Conservation (phyloP, 2,797 vertebrate genomes). For the Euphonia xanthogaster region DNA sequence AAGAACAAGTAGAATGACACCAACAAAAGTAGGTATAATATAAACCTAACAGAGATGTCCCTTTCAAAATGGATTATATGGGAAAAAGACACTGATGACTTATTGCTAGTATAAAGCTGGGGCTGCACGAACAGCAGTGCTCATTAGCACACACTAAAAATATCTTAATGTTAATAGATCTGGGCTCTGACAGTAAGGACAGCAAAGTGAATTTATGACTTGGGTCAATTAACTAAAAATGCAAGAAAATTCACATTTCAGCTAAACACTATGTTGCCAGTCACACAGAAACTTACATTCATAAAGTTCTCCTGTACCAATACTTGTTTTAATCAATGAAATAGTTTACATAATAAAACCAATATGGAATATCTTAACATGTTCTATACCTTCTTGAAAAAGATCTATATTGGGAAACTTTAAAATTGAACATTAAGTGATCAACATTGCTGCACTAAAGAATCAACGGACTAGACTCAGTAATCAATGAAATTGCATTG, state of each 20-base stretch:
- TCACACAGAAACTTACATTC: slow-evolving; percentile 50
- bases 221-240: slow-evolving; percentile 6
- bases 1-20: background rate
- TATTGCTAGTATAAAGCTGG: background rate
- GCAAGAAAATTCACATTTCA: slow-evolving; percentile 56
- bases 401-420: background rate
- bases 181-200: slow-evolving; percentile 46
- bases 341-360: background rate
- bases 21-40: background rate
- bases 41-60: background rate
- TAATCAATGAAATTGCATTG: slow-evolving; percentile 10
- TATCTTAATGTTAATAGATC: slow-evolving; percentile 56
- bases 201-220: slow-evolving; percentile 53
- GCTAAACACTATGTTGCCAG: slow-evolving; percentile 9
- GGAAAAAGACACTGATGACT: background rate
- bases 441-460: background rate
- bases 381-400: background rate
- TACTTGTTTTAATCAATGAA: background rate
- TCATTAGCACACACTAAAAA: slow-evolving; percentile 36
- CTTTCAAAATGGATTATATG: background rate
- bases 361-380: background rate
- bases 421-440: background rate
- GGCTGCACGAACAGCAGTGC: background rate
- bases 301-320: background rate
- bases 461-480: background rate